These are phyloP conservation scores for Rafetus swinhoei DNA, from an alignment of 2,113 vertebrate species.

Conservation along the genomic window DNA sequence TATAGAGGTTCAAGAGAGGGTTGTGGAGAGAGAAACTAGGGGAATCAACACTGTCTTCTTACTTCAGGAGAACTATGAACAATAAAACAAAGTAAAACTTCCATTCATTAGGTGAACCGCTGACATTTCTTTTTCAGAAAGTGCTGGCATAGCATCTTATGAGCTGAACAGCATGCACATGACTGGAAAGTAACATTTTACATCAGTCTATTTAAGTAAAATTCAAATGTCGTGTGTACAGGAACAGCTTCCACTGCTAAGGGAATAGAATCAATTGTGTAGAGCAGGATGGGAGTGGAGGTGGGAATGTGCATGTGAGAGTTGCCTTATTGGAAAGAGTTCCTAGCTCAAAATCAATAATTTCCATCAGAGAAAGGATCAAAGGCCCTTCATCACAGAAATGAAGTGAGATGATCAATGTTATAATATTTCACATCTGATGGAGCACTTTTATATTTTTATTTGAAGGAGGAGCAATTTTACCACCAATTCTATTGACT, in stretches of 20 bases:
- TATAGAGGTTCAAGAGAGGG: background rate
- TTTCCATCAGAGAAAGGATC: background rate
- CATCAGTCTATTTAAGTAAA: background rate
- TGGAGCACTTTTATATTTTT: background rate
- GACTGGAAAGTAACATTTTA: background rate
- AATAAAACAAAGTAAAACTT: background rate
- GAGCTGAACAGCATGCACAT: background rate
- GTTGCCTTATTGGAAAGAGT: background rate
- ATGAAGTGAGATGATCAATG: background rate
- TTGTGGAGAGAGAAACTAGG: background rate
- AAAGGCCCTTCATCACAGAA: background rate
- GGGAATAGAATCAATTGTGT: background rate
- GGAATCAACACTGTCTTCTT: background rate
- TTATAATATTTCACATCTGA: background rate
- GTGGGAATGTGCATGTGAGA: background rate
- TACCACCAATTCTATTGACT: background rate
- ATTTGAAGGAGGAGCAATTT: background rate
- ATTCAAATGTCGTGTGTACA: background rate
- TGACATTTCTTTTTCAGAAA: background rate
- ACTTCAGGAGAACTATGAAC: background rate
- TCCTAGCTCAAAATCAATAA: background rate
- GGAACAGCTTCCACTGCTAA: background rate
- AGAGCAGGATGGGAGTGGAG: rapidly evolving
- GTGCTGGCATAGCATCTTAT: conserved; percentile 1
- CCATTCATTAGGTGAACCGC: background rate